Evolutionary conservation across 2,113 vertebrate genomes (phyloP), one percentile per base, ranked within the genome.

Genomic region (Anoura caudifer): DNA sequence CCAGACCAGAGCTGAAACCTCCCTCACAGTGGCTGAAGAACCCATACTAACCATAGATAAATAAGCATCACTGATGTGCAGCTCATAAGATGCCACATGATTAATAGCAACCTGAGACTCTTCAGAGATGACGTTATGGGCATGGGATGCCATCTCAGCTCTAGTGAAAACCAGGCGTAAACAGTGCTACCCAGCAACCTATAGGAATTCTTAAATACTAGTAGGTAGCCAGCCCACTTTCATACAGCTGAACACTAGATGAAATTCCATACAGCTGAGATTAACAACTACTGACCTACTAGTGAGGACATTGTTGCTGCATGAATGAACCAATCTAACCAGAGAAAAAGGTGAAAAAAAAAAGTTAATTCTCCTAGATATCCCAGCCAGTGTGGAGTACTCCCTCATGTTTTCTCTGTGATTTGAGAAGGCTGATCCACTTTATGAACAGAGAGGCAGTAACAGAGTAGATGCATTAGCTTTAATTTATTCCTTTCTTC

Each of bases 1-100:
- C 41, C 41, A 26, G 16, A 73, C 43, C 33, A 81, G 33, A 87
- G 22, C 19, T 54, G 16, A 92, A 63, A 31, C 26, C 14, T 89
- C 26, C 65, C 33, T 59, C 22, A 24, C 0, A 63, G 63, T n/a
- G 8, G 9, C 33, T 61, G 10, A 45, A 82, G 61, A 87, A 85
- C 2, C 13, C 47, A 79, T 92, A 97, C 97, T 88, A 67, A 98
- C 96, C 96, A 97, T 88, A 20, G 38, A 90, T 50, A 96, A 92
- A 67, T 97, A 98, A 28, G 84, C 91, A 79, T 88, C 88, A 87
- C 96, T 94, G 70, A 87, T 1, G 4, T 85, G 43, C 41, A 97
- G 61, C 43, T 85, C 31, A 31, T 61, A 87, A 84, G 96, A 54
- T 72, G 89, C 88, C 43, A 73, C 13, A 4, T 41, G 14, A 81